Evolutionary conservation across 2,113 vertebrate species (phyloP).

Genomic region (Sarotherodon lohbergeri): DNA sequence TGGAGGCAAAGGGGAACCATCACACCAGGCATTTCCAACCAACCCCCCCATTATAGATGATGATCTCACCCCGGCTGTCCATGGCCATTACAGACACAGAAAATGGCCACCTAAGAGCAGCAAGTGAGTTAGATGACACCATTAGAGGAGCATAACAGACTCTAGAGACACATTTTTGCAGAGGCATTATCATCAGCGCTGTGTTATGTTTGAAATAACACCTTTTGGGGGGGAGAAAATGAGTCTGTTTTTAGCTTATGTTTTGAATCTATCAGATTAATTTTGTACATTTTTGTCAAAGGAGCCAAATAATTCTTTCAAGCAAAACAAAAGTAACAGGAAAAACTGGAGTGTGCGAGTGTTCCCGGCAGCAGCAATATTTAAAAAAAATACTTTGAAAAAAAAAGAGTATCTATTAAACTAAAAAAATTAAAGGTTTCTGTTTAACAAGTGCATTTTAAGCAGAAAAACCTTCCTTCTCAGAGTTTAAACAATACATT

Average conservation of each 20-base stretch:
- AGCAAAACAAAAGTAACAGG: background rate
- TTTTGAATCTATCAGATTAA: background rate
- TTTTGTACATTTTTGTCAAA: background rate
- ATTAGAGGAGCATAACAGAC: background rate
- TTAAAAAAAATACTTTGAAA: rapidly evolving
- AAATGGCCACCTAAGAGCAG: constrained; percentile 48
- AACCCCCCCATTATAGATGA: constrained; percentile 46
- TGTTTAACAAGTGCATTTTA: background rate
- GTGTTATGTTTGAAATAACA: background rate
- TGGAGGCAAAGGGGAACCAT: constrained; percentile 30
- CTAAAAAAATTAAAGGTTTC: background rate
- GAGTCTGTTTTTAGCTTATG: background rate
- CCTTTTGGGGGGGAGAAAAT: background rate
- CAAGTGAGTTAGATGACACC: background rate
- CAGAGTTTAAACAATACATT: background rate
- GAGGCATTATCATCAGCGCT: background rate
- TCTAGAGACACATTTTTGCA: background rate
- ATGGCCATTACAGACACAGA: constrained; percentile 35
- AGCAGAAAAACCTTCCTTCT: background rate
- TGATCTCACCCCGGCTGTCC: constrained; percentile 60
- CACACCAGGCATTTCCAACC: constrained; percentile 23
- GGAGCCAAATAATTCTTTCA: background rate
- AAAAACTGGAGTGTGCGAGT: background rate
- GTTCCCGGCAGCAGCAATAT: background rate
- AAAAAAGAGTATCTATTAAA: background rate